phyloP scores from a whole-genome alignment of 1,140 invertebrate species.

The Teleopsis dalmanni region DNA sequence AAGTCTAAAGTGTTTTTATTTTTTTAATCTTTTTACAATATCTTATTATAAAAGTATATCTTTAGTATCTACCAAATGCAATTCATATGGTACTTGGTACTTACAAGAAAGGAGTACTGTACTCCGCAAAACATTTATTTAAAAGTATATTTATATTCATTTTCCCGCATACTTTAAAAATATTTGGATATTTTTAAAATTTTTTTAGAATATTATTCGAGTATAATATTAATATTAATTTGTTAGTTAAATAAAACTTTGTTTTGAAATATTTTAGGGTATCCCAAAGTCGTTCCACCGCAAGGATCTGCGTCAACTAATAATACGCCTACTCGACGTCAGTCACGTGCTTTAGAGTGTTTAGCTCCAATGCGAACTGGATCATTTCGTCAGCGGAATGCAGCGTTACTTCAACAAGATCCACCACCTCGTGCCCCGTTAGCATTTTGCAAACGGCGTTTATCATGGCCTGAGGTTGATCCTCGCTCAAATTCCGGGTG shows the following conservation, averaged over 20 bases:
- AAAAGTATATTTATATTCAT: too few species aligned
- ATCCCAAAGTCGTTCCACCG: conserved; percentile 46
- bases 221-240: background rate
- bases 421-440: conserved; percentile 53
- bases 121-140: too few species aligned
- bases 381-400: conserved; percentile 51
- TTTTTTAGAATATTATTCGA: too few species aligned
- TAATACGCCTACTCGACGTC: conserved; percentile 37
- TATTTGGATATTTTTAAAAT: too few species aligned
- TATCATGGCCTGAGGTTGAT: conserved; percentile 77
- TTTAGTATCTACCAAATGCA: too few species aligned
- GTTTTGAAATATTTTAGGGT: conserved; percentile 20
- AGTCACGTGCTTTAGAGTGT: conserved; percentile 52
- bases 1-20: too few species aligned
- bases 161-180: too few species aligned
- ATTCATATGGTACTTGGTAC: too few species aligned
- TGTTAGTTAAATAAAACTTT: background rate
- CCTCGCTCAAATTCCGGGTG: conserved; percentile 69
- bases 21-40: too few species aligned
- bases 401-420: conserved; percentile 45
- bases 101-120: too few species aligned
- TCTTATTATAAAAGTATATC: too few species aligned
- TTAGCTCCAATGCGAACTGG: conserved; percentile 52
- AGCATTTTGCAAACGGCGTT: conserved; percentile 63
- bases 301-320: conserved; percentile 37